Evolutionary conservation across 1,140 invertebrate genomes (phyloP), one percentile per base, ranked within the genome.

Genomic region (Zaprionus ghesquierei): DNA sequence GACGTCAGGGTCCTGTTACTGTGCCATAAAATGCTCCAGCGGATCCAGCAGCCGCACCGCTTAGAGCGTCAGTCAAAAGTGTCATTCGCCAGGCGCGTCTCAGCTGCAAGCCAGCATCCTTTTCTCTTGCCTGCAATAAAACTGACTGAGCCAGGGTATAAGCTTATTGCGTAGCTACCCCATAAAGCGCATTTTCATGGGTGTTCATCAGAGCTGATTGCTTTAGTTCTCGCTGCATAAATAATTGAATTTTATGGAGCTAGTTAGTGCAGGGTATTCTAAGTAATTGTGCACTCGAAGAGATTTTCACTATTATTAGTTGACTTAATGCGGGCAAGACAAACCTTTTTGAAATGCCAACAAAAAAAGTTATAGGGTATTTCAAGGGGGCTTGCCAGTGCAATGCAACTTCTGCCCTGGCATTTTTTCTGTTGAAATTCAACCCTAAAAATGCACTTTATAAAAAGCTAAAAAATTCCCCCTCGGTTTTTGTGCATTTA

Each of bases 1-100:
- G 69, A 70, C 71, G 77, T 86, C 81, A 78, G 60, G 33, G 25
- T 35, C 35, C 18, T 27, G 44, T 33, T 64, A 18, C 46, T 51
- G 20, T 23, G 33, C 41, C 41, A 46, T 46, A 46, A 56, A 49
- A 63, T 53, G 60, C 41, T 31, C 55, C 44, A 35, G 33, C 44
- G 56, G 33, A 12, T 29, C 6, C 29, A n/a, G 13, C 44, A 22
- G 78, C 71, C 46, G 46, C 15, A 29, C 51, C 29, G 77, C 81
- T 86, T 80, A 68, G 62, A 54, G 73, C 56, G 81, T 77, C 81
- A 75, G 77, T 85, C 81, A 86, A 68, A 41, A 33, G 46, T 81
- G 81, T 81, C 77, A 77, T 50, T 80, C 66, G 69, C 51, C 62
- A 63, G 74, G 54, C 9, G 27, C 81, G 38, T 64, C 66, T 50